phyloP scores from a whole-genome alignment of 2,797 vertebrate species.

The Periophthalmus magnuspinnatus region DNA sequence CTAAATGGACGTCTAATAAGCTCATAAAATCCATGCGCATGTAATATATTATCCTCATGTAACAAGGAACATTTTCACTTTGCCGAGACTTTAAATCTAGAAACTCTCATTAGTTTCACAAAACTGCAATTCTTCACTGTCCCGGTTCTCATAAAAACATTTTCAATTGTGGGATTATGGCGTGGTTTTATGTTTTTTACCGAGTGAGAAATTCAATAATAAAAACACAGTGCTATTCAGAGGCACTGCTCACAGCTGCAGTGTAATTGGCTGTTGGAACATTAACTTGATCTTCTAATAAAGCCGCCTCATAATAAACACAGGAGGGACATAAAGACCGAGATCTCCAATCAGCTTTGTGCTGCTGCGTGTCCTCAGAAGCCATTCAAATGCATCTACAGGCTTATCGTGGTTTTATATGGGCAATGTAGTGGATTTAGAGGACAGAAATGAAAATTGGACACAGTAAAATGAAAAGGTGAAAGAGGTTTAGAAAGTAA shows the following conservation, averaged over 20 bases:
- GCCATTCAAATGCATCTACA: not conserved
- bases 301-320: conserved; percentile 37
- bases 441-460: not conserved
- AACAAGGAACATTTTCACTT: not conserved
- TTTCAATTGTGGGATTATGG: conserved; percentile 44
- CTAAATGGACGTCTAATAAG: not conserved
- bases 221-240: conserved; percentile 33
- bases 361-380: conserved; percentile 1
- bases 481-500: not conserved
- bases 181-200: conserved; percentile 18
- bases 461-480: not conserved
- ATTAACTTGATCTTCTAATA: conserved; percentile 40
- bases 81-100: conserved; percentile 24
- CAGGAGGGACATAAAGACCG: conserved; percentile 22
- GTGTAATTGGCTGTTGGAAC: conserved; percentile 22
- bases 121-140: conserved; percentile 40
- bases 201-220: conserved; percentile 31
- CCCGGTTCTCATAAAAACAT: conserved; percentile 57
- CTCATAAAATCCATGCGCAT: not conserved
- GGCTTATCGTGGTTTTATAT: not conserved
- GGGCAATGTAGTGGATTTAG: not conserved
- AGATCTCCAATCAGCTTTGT: conserved; percentile 16
- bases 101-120: conserved; percentile 40
- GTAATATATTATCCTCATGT: not conserved
- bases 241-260: conserved; percentile 23